Conservation (phyloP, 2,797 vertebrate species). For the Luscinia megarhynchos region DNA sequence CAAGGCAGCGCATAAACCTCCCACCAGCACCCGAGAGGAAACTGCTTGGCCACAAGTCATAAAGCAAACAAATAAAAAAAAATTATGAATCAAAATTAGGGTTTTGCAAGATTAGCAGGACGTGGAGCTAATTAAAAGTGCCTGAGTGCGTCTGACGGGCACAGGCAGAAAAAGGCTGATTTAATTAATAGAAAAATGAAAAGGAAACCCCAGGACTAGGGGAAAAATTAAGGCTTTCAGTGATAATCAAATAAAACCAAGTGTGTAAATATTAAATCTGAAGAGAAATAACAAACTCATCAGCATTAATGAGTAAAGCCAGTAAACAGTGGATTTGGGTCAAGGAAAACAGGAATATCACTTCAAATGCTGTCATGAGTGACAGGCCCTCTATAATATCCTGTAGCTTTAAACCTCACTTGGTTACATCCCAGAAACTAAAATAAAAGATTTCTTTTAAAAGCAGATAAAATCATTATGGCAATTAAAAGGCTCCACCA, state of each 20-base stretch:
- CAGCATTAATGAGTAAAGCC: background rate
- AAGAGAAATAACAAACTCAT: background rate
- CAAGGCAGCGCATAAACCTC: background rate
- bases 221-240: slow-evolving; percentile 1
- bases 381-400: background rate
- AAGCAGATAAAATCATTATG: background rate
- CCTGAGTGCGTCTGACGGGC: background rate
- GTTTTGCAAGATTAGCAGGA: background rate
- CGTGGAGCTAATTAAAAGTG: background rate
- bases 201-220: background rate
- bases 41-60: slow-evolving; percentile 18
- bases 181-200: background rate
- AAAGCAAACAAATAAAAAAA: slow-evolving; percentile 34
- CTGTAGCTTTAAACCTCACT: background rate
- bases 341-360: background rate
- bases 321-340: background rate
- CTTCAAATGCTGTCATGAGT: background rate
- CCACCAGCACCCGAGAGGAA: background rate
- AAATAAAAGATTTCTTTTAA: background rate
- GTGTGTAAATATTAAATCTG: slow-evolving; percentile 3
- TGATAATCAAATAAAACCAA: slow-evolving; percentile 38
- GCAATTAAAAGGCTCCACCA: background rate
- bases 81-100: background rate
- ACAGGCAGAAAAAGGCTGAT: background rate
- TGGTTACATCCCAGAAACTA: background rate